Percentiles rank a stretch among this genome's conserved stretches.
These are phyloP conservation scores for Electrophaes corylata DNA, from an alignment of 2,888 invertebrate species.

Conservation along the genomic window DNA sequence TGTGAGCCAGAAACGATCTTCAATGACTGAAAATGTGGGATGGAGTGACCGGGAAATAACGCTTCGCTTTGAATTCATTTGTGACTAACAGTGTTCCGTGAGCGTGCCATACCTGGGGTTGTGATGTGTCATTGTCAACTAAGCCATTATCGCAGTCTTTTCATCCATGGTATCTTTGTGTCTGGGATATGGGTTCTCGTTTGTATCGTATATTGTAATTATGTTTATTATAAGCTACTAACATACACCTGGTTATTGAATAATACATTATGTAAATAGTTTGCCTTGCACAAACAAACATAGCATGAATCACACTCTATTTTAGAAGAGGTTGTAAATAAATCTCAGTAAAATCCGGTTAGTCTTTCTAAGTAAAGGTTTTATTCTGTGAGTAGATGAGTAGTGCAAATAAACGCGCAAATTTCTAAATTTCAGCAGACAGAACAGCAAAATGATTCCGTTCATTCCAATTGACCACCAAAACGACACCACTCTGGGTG, in stretches of 20 bases:
- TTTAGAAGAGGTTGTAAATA: not conserved
- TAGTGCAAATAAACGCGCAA: not conserved
- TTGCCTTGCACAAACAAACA: slow-evolving; percentile 11
- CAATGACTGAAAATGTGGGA: slow-evolving; percentile 42
- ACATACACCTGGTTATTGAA: slow-evolving; percentile 5
- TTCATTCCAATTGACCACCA: too few species aligned
- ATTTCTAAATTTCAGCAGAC: not conserved
- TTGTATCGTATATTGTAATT: slow-evolving; percentile 31
- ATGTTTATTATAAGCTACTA: slow-evolving; percentile 23
- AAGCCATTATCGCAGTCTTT: slow-evolving; percentile 32
- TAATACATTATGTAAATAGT: slow-evolving; percentile 9
- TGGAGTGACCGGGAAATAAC: slow-evolving; percentile 57
- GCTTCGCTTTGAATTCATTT: slow-evolving; percentile 68
- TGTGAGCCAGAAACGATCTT: slow-evolving; percentile 39
- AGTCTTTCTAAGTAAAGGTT: not conserved
- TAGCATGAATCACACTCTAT: slow-evolving; percentile 18
- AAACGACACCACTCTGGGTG: too few species aligned
- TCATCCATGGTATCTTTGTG: slow-evolving; percentile 35
- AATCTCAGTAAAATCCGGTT: not conserved
- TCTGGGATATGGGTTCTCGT: slow-evolving; percentile 34
- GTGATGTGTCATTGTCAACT: slow-evolving; percentile 28
- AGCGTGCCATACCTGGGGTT: slow-evolving; percentile 56
- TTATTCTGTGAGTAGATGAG: not conserved
- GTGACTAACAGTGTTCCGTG: slow-evolving; percentile 67
- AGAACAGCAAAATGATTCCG: too few species aligned